Base-by-base conservation (phyloP, 2,888 invertebrate species). In the Microctonus brassicae region DNA sequence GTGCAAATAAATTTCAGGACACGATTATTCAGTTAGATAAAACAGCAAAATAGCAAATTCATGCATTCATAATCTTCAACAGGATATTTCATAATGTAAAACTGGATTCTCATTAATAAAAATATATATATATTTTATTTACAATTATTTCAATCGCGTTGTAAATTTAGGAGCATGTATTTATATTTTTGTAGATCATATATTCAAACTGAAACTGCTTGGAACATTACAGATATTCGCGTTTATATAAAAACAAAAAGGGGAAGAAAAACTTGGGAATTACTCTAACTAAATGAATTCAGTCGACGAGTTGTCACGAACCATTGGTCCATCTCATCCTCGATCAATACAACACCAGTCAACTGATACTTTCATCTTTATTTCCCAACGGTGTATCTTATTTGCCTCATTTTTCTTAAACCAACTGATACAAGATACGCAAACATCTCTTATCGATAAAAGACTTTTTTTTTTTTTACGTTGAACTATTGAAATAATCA, bases 321-420 rank as follows among this genome's bases (percentile, higher is more conserved):
- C 39, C 53, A 79, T 79, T 81, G 80, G 81, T 81, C 81, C 80
- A 82, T 82, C 80, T 81, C 69, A 71, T 71, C 72, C n/a, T 76
- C 80, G 84, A 85, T 85, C 85, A 84, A 85, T 85, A 85, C 85
- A 83, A 84, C 84, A 85, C 81, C 60, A 78, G 65, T 76, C 76
- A 61, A 75, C 72, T 70, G 58, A 72, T 72, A 72, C 74, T 76
- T 78, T 26, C 58, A 60, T 20, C 53, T 66, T 22, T 68, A 36
- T 53, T 61, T 67, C 29, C 36, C 29, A 42, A 33, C 55, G 71
- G 42, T 62, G 20, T 68, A 5, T 33, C n/a, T 17, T 57, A 29
- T 47, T 55, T 11, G 20, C 34, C 61, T 69, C 29, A 29, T 5
- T 29, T 29, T 24, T 55, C 26, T 22, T 22, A 55, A 24, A 55